A percentile compares a stretch with the other conserved stretches of the same genome.
Evolutionary conservation across 2,888 invertebrate genomes (phyloP).

Genomic region (Hartigia nigra): DNA sequence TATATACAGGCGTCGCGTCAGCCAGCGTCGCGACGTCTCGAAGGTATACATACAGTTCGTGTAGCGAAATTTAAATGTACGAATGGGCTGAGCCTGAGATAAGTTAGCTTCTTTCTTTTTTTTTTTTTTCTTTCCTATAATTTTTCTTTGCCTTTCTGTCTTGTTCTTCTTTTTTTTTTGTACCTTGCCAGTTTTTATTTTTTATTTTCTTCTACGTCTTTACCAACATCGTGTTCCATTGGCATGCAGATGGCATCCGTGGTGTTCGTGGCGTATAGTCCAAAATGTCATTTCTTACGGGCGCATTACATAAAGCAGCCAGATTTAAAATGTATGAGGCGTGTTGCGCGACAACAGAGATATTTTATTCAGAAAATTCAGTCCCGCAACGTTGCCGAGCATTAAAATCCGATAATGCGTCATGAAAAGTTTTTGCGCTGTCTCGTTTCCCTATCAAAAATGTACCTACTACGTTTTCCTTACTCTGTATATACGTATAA

Average conservation of each 20-base stretch:
- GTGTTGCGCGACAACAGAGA: constrained; percentile 17
- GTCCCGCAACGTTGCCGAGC: not conserved
- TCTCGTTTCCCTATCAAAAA: not conserved
- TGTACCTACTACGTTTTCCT: not conserved
- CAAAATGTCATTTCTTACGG: constrained; percentile 26
- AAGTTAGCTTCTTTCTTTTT: not conserved
- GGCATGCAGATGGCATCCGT: constrained; percentile 12
- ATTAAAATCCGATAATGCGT: constrained; percentile 38
- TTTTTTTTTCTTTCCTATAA: not conserved
- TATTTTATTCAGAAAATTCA: constrained; percentile 41
- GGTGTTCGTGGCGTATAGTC: not conserved
- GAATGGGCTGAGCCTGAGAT: not conserved
- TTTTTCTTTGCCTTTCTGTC: not conserved
- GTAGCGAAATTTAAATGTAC: not conserved
- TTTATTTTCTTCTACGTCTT: not conserved
- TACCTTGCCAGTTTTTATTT: not conserved
- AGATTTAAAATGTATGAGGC: constrained; percentile 37
- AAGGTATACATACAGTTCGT: not conserved
- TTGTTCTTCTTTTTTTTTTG: not conserved
- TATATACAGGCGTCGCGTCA: not conserved
- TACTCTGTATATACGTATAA: too few relatives aligned
- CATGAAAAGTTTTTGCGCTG: not conserved
- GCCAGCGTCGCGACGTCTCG: not conserved
- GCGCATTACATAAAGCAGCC: constrained; percentile 22
- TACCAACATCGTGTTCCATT: not conserved